Base-by-base conservation (phyloP, 2,888 invertebrate species). In the Abrostola tripartita region DNA sequence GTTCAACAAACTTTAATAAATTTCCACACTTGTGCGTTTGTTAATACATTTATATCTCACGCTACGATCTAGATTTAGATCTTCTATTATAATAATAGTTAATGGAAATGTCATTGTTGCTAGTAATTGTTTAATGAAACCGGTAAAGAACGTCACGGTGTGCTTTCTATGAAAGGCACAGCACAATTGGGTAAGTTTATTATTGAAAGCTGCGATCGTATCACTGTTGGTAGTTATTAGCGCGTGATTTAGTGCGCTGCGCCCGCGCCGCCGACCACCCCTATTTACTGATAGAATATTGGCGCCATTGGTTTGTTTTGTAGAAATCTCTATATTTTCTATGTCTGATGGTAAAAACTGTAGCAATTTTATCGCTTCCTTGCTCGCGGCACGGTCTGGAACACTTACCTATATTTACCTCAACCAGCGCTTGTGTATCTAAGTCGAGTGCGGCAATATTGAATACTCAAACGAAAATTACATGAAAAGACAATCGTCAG, bases 141-240 rank as follows among this genome's bases (percentile, higher is more conserved):
- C 88, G 88, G 89, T 88, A 88, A 91, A 91, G 91, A 90, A 89
- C 86, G 74, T 73, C 61, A 78, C 69, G 69, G 83, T 81, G 85
- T 87, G 86, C 90, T 92, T 91, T 92, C 92, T 91, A 87, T 86
- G 90, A 90, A 88, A 88, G 88, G 88, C 83, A 64, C 76, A 80
- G 82, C 87, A 89, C 89, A 91, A 92, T 92, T 89, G 92, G 89
- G 89, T 89, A 87, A 88, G 79, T 79, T 74, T 91, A 90, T 91
- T 91, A 92, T 92, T 93, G 92, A 93, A 92, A 92, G 92, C 87
- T 78, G 75, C 86, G 93, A 94, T 94, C 84, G 86, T 93, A 94
- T 94, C 93, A 84, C 78, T 79, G 85, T 81, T 81, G 81, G 85
- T 90, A 88, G 93, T 93, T 94, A 93, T 93, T 93, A 93, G 92